A percentile compares a stretch with the other conserved stretches of the same genome.
These are phyloP conservation scores for Lipotes vexillifer DNA, from an alignment of 2,113 vertebrate genomes.

Conservation along the genomic window DNA sequence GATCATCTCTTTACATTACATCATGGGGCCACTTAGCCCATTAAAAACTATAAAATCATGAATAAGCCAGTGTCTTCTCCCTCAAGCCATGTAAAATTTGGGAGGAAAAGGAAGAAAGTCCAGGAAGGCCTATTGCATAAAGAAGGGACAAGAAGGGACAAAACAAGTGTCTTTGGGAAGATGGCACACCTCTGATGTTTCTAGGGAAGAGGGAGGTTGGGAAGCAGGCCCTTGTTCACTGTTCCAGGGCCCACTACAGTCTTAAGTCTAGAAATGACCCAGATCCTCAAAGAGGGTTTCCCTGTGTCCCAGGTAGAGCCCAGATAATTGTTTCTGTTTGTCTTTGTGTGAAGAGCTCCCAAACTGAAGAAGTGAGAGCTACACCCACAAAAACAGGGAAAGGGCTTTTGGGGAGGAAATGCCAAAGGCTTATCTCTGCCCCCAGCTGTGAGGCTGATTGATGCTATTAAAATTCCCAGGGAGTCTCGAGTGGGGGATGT, in stretches of 20 bases:
- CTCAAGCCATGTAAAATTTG: not conserved
- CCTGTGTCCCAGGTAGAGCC: not conserved
- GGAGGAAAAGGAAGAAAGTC: not conserved
- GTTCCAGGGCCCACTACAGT: not conserved
- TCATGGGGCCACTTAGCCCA: not conserved
- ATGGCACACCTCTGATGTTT: too few relatives aligned
- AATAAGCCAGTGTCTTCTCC: not conserved
- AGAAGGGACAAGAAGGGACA: not conserved
- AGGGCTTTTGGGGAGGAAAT: not conserved
- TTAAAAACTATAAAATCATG: not conserved
- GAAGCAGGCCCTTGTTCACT: not conserved
- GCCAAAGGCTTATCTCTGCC: not conserved
- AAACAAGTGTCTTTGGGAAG: not conserved
- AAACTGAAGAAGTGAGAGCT: not conserved
- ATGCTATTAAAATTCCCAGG: not conserved
- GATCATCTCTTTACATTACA: not conserved
- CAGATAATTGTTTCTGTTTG: not conserved
- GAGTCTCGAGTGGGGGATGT: not conserved
- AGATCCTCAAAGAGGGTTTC: not conserved
- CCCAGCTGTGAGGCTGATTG: not conserved
- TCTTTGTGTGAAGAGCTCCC: not conserved
- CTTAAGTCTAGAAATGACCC: not conserved
- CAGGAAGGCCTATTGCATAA: not conserved
- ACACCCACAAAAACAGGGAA: not conserved
- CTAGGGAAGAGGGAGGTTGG: too few relatives aligned